phyloP scores from a whole-genome alignment of 2,888 invertebrate species.

The Congeria kusceri region DNA sequence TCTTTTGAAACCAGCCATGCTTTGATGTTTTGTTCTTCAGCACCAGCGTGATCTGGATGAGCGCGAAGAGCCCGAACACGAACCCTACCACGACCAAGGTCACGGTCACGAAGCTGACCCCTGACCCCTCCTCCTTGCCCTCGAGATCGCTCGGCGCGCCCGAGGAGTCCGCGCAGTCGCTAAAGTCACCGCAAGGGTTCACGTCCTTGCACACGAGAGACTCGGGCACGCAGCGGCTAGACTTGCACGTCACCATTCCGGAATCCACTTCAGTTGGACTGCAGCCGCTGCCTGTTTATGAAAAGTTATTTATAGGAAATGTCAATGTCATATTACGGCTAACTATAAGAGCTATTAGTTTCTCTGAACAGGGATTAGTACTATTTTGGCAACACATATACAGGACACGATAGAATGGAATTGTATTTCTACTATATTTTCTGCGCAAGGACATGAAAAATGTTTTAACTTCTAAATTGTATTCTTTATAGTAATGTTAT shows the following conservation, averaged over 20 bases:
- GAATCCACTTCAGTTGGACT: conserved; percentile 15
- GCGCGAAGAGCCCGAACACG: conserved; percentile 45
- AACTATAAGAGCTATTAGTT: too few species aligned
- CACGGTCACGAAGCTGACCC: conserved; percentile 30
- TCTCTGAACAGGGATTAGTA: too few species aligned
- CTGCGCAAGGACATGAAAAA: too few species aligned
- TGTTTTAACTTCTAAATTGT: too few species aligned
- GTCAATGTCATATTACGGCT: too few species aligned
- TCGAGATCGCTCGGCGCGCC: background rate
- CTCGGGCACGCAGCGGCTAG: conserved; percentile 48
- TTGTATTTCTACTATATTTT: too few species aligned
- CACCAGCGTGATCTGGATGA: conserved; percentile 42
- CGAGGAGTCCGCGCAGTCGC: conserved; percentile 38
- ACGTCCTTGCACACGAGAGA: conserved; percentile 40
- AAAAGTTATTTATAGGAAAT: too few species aligned
- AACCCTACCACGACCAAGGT: conserved; percentile 31
- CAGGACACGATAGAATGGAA: too few species aligned
- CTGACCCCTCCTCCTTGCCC: background rate
- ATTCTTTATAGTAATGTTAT: too few species aligned
- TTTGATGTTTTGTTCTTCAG: conserved; percentile 32
- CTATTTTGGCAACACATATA: too few species aligned
- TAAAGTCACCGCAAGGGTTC: conserved; percentile 51
- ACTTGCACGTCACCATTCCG: conserved; percentile 49
- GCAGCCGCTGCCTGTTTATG: conserved; percentile 36
- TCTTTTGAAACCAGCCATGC: conserved; percentile 1